A percentile compares a stretch with the other conserved stretches of the same genome.
Conservation (phyloP, 2,888 invertebrate genomes). For the Leucoma salicis region DNA sequence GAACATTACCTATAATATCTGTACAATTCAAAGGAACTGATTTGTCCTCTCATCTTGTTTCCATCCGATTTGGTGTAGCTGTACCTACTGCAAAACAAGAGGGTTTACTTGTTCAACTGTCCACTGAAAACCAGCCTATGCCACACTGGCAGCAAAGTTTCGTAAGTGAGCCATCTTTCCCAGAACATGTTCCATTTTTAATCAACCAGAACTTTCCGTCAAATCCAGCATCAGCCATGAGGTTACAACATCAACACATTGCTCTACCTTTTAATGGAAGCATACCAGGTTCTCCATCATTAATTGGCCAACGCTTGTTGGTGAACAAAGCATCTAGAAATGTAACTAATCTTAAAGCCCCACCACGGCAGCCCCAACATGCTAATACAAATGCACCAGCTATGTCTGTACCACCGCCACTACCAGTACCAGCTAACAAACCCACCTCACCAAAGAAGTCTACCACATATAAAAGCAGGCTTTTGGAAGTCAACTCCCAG, state of each 20-base stretch:
- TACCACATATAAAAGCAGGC: slow-evolving; percentile 78
- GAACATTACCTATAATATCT: slow-evolving; percentile 65
- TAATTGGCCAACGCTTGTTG: slow-evolving; percentile 59
- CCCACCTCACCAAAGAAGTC: slow-evolving; percentile 65
- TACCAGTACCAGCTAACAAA: slow-evolving; percentile 38
- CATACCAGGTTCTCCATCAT: slow-evolving; percentile 46
- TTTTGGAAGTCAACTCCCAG: slow-evolving; percentile 71
- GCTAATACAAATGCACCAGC: slow-evolving; percentile 25
- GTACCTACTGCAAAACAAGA: slow-evolving; percentile 75
- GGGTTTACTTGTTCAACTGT: slow-evolving; percentile 49
- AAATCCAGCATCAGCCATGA: slow-evolving; percentile 71
- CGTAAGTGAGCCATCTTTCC: slow-evolving; percentile 48
- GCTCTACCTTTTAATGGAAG: slow-evolving; percentile 59
- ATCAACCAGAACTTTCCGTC: slow-evolving; percentile 70
- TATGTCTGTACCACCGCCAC: slow-evolving; percentile 21
- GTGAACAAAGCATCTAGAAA: slow-evolving; percentile 61
- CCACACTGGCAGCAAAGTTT: slow-evolving; percentile 56
- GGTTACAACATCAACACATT: slow-evolving; percentile 58
- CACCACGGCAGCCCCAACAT: slow-evolving; percentile 60
- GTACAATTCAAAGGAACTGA: slow-evolving; percentile 75
- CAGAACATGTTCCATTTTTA: slow-evolving; percentile 69
- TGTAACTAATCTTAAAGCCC: slow-evolving; percentile 58
- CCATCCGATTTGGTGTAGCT: slow-evolving; percentile 68
- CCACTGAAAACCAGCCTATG: slow-evolving; percentile 45
- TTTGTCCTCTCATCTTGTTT: slow-evolving; percentile 68